Base-by-base conservation (phyloP, 30 jellyfish, hydroid and myxozoan genomes). In the Clytia hemisphaerica region DNA sequence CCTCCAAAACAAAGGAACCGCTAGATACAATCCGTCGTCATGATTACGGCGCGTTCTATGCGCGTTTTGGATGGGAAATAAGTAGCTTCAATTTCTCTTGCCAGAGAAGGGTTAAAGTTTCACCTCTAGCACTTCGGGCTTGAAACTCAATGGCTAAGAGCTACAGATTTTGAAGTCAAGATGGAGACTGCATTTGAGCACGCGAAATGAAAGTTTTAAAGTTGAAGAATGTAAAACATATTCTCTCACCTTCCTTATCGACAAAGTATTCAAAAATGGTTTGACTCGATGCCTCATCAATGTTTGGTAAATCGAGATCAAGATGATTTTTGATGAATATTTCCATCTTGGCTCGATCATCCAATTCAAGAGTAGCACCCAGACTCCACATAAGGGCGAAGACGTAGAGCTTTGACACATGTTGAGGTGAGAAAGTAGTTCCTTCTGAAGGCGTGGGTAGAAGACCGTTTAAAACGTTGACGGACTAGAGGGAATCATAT, bases 381-480 rank as follows among this genome's bases (percentile, higher is more conserved):
- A 78, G 36, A 36, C 95, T 84, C 95, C 95, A 84, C 95, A 84
- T 84, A 29, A 84, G 21, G 6, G 89, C 67, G 66, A 84, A 84
- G 2, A 84, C 95, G 37, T 42, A 80, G 70, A 84, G 77, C 51
- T 67, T 66, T 4, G 78, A 68, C n/a, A 84, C 45, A 75, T 77
- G 77, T 9, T 18, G 35, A 19, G 77, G 58, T 18, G 45, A 51
- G 31, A 82, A 42, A 16, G 53, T 32, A 7, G 62, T 28, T 25
- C 88, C 94, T 5, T 82, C 94, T 10, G 72, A 87, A 2, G 58
- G 75, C 15, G 49, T 36, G 24, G 95, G 95, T 4, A 83, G 67
- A 31, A 83, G 30, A 35, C 95, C 91, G 32, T 70, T 55, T 3
- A 83, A 70, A 26, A 83, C 64, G 58, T 83, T 83, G 71, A 83